Evolutionary conservation across 2,888 invertebrate species (phyloP), one percentile per base, ranked within the genome.

Genomic region (Drosophila melanocephala): DNA sequence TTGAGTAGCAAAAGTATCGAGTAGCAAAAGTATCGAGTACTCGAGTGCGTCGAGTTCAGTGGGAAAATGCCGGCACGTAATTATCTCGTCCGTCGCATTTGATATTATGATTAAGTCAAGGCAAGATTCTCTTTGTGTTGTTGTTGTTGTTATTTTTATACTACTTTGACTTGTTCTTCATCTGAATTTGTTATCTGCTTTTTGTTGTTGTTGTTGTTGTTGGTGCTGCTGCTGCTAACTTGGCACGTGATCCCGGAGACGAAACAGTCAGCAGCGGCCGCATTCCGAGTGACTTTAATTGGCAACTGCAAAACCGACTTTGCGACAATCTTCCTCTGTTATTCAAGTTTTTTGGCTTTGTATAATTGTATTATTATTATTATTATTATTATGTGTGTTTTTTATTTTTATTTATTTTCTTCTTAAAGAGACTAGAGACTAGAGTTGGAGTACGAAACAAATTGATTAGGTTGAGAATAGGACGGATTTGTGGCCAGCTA

Each of bases 1-100:
- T n/a, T 16, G 61, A 19, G 67, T 66, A 19, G 19, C 35, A 42
- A 26, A 47, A 28, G 19, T 42, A 57, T n/a, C 39, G 68, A 69
- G 35, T 68, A 22, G 19, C 35, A 42, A 26, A 47, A 28, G 19
- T 42, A 57, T n/a, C 39, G 68, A 69, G 35, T 68, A 22, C 42
- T 26, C 35, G 14, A 39, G 56, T 28, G 26, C 37, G 60, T 70
- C 52, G 60, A 66, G 63, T 69, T 71, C 14, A 12, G 60, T 64
- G 59, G 59, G 57, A 59, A 60, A 59, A 64, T 61, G 77, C 73
- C 72, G 70, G 83, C 75, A 86, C 89, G 81, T 78, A 75, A 68
- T 65, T 73, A 73, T 60, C 30, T 28, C 28, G 66, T 42, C 14
- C 26, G 35, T 65, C 33, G 51, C 63, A 57, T 60, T 62, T 60